A percentile compares a stretch with the other conserved stretches of the same genome.
These are phyloP conservation scores for Xanthia togata DNA, from an alignment of 2,888 invertebrate genomes.

Conservation along the genomic window DNA sequence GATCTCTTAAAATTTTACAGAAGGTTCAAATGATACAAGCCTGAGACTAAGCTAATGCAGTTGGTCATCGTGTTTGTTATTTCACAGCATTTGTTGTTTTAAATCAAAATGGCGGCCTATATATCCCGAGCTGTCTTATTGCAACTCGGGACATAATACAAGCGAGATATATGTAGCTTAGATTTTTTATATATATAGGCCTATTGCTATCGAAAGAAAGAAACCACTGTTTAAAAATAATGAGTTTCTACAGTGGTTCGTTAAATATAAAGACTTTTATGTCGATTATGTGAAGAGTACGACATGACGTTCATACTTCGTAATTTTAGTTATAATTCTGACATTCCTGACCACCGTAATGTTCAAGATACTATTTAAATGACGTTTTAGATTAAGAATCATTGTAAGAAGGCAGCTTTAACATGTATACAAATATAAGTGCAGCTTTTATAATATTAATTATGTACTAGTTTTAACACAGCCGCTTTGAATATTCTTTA, in stretches of 20 bases:
- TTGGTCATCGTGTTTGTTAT: background rate
- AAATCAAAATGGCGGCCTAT: background rate
- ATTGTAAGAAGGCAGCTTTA: slow-evolving; percentile 39
- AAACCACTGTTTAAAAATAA: background rate
- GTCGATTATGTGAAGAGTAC: background rate
- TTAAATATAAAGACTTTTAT: background rate
- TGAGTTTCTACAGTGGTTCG: background rate
- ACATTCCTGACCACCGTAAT: slow-evolving; percentile 54
- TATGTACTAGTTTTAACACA: background rate
- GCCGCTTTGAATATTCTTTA: background rate
- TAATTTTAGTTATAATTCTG: slow-evolving; percentile 23
- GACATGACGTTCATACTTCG: background rate
- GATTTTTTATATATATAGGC: background rate
- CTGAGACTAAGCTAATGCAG: background rate
- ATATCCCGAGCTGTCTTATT: background rate
- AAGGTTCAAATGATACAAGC: background rate
- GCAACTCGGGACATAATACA: background rate
- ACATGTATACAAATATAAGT: slow-evolving; percentile 10
- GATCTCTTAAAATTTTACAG: slow-evolving; percentile 31
- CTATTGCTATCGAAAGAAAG: background rate
- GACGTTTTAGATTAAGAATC: slow-evolving; percentile 27
- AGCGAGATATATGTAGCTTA: background rate
- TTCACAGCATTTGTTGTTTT: background rate
- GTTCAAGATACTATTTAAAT: slow-evolving; percentile 32
- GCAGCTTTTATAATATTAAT: slow-evolving; percentile 18